Evolutionary conservation across 2,113 vertebrate species (phyloP), one percentile per base, ranked within the genome.

Genomic region (Bungarus multicinctus): DNA sequence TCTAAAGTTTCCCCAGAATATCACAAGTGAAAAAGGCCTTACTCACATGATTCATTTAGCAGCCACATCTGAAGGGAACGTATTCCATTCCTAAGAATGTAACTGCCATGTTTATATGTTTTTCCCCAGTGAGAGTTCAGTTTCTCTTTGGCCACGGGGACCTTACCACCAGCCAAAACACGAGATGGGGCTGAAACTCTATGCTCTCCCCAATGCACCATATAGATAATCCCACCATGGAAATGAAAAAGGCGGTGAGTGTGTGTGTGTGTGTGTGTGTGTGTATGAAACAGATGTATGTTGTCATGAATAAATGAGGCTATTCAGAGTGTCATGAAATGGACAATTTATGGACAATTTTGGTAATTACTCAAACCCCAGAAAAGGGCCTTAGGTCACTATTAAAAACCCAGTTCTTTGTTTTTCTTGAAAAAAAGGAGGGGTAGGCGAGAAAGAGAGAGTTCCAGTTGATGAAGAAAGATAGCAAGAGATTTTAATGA

Each of bases 251-350:
- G 45, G 74, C 39, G 4, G 64, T 0, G 39, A 30, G 34, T 89
- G 14, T 74, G 10, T 52, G 58, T 96, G 95, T 96, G 57, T 96
- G 95, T 96, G 58, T 96, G 95, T 96, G 30, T 69, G 30, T 69
- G 94, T 95, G n/a, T n/a, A n/a, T 89, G 58, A 95, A 95, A 1
- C 96, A 97, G 96, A 97, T 97, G 96, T 95, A 94, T 94, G 95
- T 94, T 54, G 10, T 93, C 96, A 96, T 39, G 94, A 95, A 95
- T 93, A 97, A 97, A 97, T 91, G 94, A 95, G 94, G 85, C 94
- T 58, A 94, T 97, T 97, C 91, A 95, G 55, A 92, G 39, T 93
- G 97, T 95, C 96, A 96, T 92, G 91, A 94, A 96, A 89, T 88
- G 94, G 90, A 93, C 95, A 96, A 96, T 97, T 97, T 97, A 97